Evolutionary conservation across 2,797 vertebrate species (phyloP), one percentile per base, ranked within the genome.

Genomic region (Hydrocynus forskahlii): DNA sequence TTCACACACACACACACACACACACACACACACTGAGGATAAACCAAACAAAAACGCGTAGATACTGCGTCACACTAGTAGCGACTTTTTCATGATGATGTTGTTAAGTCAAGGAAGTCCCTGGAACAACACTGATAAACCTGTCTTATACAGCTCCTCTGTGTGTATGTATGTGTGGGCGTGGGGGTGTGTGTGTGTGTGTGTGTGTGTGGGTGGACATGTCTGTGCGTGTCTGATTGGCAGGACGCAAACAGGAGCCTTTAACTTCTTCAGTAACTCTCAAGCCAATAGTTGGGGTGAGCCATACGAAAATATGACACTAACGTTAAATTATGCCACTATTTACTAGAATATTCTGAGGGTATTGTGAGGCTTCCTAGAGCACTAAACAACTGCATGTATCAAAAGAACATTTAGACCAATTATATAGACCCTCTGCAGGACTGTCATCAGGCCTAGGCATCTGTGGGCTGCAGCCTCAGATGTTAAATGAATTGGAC

Each of bases 71-170:
- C 90, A 91, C 84, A 84, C 83, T 78, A 85, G 85, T 79, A 82
- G 85, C 45, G 83, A 88, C 89, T 87, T 89, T 85, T 87, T 86
- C 73, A 88, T 86, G 88, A 88, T 84, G 86, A 86, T 87, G 86
- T 81, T 91, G 87, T 92, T 90, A 90, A 84, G 86, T 89, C 78
- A 89, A 94, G 93, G 94, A 95, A 93, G 89, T 89, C 81, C 84
- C 94, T 94, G 94, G 87, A 94, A 92, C 88, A 95, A 94, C 92
- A 94, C 78, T 93, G 93, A 94, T 95, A 94, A 94, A 92, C 86
- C 73, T 89, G 78, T 86, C 84, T 79, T 52, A 78, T 35, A 23
- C 71, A 59, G 55, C 54, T 52, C 23, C 17, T 16, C 38, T 38
- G 57, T 45, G 25, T 60, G 57, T 67, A 23, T 71, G 35, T 80